A percentile compares a stretch with the other conserved stretches of the same genome.
Evolutionary conservation across 2,113 vertebrate genomes (phyloP).

Genomic region (Hyperopisus bebe): DNA sequence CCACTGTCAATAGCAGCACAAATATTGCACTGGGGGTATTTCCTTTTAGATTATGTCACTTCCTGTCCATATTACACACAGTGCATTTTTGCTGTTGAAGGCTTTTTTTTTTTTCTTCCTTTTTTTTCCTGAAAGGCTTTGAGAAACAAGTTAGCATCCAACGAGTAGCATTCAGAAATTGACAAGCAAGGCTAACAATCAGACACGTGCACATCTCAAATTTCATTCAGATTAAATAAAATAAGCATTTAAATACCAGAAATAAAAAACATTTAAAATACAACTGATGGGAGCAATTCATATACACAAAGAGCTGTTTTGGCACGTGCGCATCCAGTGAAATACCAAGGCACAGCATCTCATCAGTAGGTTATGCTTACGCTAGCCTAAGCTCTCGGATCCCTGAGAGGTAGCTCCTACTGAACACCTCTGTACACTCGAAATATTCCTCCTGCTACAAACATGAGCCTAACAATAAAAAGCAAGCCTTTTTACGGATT

Average conservation of each 20-base stretch:
- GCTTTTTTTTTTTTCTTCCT: not conserved
- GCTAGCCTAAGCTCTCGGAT: not conserved
- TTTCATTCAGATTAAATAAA: conserved; percentile 3
- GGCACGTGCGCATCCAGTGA: not conserved
- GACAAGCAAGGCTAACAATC: not conserved
- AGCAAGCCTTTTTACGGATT: not conserved
- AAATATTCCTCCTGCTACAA: not conserved
- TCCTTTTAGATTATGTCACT: conserved; percentile 6
- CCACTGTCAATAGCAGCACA: not conserved
- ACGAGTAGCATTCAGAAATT: not conserved
- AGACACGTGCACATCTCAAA: not conserved
- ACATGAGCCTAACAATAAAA: not conserved
- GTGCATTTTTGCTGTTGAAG: not conserved
- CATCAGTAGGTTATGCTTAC: not conserved
- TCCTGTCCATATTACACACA: not conserved
- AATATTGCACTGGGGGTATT: not conserved
- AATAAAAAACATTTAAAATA: conserved; percentile 26
- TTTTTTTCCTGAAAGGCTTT: not conserved
- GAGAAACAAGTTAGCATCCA: not conserved
- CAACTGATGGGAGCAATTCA: not conserved
- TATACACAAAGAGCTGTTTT: not conserved
- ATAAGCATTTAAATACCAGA: conserved; percentile 20
- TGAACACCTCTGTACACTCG: too few species aligned
- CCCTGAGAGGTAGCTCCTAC: not conserved
- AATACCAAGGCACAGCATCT: not conserved